Evolutionary conservation across 1,140 invertebrate species (phyloP), one percentile per base, ranked within the genome.

Genomic region (Andrena cerasifolii): DNA sequence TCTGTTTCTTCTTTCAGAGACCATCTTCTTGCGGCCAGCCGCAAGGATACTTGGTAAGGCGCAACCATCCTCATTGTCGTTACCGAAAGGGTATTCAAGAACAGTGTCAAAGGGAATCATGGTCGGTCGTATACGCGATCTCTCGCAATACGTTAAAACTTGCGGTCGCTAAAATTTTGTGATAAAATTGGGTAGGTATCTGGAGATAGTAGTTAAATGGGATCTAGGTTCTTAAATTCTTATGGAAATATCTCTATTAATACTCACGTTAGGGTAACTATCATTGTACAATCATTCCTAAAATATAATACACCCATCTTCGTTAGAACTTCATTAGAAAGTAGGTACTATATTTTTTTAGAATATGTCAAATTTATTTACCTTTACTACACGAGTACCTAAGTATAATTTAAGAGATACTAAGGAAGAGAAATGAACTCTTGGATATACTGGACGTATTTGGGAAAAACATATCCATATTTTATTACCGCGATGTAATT

Each of bases 61-160:
- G 76, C 47, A 67, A 59, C 66, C 65, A 56, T 72, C 72, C 49
- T 58, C 78, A 45, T 67, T 63, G 33, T 66, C 78, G 53, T 80
- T 76, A 54, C 72, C 66, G 47, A 71, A 82, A 71, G 65, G 77
- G 73, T 79, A 76, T 83, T 79, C 81, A 73, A 71, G 74, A 86
- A 85, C 74, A 76, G 65, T 63, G 77, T 78, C 51, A 66, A 80
- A 66, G 47, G 54, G 63, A 71, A 77, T 82, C 84, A 78, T 84
- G 79, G 56, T 61, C 59, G 65, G 58, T 66, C 78, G 84, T 78
- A 87, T 81, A 82, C 79, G 67, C 85, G 84, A 88, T 86, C 80
- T 79, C 71, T 78, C 56, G 86, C 79, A 86, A 88, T 86, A 84
- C 53, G 80, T 88, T 88, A 87, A 61, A 87, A 76, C 77, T 65